Evolutionary conservation across 2,888 invertebrate genomes (phyloP).

Genomic region (Scelioninae gen. 2): DNA sequence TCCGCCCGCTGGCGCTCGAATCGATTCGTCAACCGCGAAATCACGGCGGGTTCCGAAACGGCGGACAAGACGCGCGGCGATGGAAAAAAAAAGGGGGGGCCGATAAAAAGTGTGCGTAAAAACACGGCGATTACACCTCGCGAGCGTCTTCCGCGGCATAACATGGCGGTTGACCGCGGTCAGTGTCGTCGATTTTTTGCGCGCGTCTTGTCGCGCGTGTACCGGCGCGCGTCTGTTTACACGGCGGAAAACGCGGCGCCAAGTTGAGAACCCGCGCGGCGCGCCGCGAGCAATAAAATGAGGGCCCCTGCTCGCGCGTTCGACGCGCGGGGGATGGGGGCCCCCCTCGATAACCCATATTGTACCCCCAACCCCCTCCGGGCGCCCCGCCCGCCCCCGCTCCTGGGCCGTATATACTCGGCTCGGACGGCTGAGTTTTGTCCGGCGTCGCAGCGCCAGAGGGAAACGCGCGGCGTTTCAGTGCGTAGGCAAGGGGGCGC

Average conservation of each 20-base stretch:
- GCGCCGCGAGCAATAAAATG: conserved; percentile 75
- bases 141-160: too few relatives aligned
- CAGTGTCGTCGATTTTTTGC: conserved; percentile 60
- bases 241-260: conserved; percentile 55
- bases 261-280: conserved; percentile 73
- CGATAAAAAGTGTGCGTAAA: too few relatives aligned
- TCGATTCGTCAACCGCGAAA: too few relatives aligned
- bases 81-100: too few relatives aligned
- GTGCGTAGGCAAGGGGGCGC: conserved; percentile 34
- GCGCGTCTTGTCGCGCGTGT: conserved; percentile 35
- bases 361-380: conserved; percentile 71
- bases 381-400: conserved; percentile 67
- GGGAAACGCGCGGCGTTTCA: conserved; percentile 67
- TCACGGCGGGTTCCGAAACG: too few relatives aligned
- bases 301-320: conserved; percentile 74
- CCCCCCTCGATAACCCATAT: conserved; percentile 75
- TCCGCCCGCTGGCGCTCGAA: too few relatives aligned
- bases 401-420: conserved; percentile 75
- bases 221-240: conserved; percentile 22
- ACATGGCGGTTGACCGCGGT: conserved; percentile 59
- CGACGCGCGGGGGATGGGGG: conserved; percentile 69
- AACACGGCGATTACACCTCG: too few relatives aligned
- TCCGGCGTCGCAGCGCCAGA: conserved; percentile 70
- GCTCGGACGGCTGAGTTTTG: conserved; percentile 72
- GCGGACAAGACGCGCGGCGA: too few relatives aligned